Evolutionary conservation across 2,797 vertebrate species (phyloP).

Genomic region (Falco novaeseelandiae): DNA sequence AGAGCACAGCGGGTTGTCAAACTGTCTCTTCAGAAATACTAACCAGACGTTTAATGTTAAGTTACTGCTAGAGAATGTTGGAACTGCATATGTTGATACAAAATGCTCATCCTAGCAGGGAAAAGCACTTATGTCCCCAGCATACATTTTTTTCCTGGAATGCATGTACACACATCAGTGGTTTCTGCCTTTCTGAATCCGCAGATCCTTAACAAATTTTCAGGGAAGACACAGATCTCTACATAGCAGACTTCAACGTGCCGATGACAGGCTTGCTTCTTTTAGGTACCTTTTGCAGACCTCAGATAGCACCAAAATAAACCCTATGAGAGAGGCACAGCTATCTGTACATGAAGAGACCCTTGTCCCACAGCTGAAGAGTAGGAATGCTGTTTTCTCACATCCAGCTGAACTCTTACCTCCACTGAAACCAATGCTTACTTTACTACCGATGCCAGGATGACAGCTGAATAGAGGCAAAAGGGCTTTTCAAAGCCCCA

Average conservation of each 20-base stretch:
- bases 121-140: constrained; percentile 22
- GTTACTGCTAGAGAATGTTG: constrained; percentile 10
- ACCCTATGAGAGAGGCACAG: not conserved
- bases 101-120: constrained; percentile 42
- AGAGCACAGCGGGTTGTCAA: constrained; percentile 5
- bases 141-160: constrained; percentile 32
- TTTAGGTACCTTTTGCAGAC: not conserved
- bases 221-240: not conserved
- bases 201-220: not conserved
- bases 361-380: not conserved
- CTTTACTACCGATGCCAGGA: not conserved
- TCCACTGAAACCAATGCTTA: not conserved
- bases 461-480: not conserved
- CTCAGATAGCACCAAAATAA: not conserved
- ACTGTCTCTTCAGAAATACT: constrained; percentile 43
- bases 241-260: not conserved
- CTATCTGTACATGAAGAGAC: not conserved
- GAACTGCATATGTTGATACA: constrained; percentile 43
- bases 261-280: not conserved
- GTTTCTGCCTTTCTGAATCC: constrained; percentile 17
- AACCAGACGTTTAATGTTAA: constrained; percentile 56
- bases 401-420: not conserved
- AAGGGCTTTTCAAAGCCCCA: not conserved
- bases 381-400: not conserved
- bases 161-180: not conserved